Evolutionary conservation across 2,888 invertebrate species (phyloP).

Genomic region (Pyralis farinalis): DNA sequence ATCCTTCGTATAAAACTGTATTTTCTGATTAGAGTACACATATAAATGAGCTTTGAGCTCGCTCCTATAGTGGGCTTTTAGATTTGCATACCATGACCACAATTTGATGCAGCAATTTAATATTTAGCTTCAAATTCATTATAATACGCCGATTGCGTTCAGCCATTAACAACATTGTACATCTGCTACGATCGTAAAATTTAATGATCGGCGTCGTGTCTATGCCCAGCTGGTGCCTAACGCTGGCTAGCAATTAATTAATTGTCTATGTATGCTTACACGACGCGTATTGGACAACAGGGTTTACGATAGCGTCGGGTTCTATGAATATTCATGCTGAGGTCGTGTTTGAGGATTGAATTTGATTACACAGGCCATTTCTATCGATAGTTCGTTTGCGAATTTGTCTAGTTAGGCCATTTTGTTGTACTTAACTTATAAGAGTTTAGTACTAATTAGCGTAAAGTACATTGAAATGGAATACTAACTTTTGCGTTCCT

Average conservation of each 20-base stretch:
- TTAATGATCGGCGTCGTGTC: conserved; percentile 57
- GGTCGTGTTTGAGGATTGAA: conserved; percentile 46
- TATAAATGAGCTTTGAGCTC: too few relatives aligned
- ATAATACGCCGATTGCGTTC: conserved; percentile 28
- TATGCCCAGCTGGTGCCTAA: conserved; percentile 58
- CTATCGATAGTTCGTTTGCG: neutral
- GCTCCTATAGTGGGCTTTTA: too few relatives aligned
- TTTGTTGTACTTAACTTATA: neutral
- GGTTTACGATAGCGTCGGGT: conserved; percentile 55
- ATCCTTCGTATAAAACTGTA: too few relatives aligned
- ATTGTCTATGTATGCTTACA: conserved; percentile 61
- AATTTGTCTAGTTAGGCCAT: neutral
- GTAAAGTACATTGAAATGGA: too few relatives aligned
- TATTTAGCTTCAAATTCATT: conserved; percentile 30
- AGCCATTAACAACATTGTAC: conserved; percentile 53
- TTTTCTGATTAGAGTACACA: too few relatives aligned
- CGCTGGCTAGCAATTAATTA: conserved; percentile 70
- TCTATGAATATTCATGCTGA: conserved; percentile 60
- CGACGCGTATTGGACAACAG: conserved; percentile 61
- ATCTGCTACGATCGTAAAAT: conserved; percentile 68
- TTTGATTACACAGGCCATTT: conserved; percentile 33
- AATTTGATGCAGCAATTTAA: conserved; percentile 26
- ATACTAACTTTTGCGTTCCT: too few relatives aligned
- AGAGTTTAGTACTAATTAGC: too few relatives aligned
- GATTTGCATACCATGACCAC: too few relatives aligned